Evolutionary conservation across 1,140 invertebrate genomes (phyloP).

Genomic region (Drosophila auraria): DNA sequence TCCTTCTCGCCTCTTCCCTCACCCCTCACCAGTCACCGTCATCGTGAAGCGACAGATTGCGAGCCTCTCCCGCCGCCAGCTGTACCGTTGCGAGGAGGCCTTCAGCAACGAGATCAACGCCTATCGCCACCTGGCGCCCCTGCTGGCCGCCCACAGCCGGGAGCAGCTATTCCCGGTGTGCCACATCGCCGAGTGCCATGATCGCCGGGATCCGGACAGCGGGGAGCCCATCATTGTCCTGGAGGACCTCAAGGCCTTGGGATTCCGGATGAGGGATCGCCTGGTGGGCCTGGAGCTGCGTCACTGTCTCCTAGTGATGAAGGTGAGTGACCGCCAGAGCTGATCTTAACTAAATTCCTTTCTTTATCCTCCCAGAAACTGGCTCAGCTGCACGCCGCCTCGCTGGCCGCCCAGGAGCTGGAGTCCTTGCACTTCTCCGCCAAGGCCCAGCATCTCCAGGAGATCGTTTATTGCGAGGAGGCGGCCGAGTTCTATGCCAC

Average conservation of each 20-base stretch:
- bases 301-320: slow-evolving; percentile 78
- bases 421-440: slow-evolving; percentile 48
- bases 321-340: slow-evolving; percentile 44
- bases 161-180: slow-evolving; percentile 76
- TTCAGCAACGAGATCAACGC: slow-evolving; percentile 81
- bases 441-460: slow-evolving; percentile 54
- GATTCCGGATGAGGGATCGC: slow-evolving; percentile 75
- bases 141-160: slow-evolving; percentile 61
- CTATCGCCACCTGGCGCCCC: slow-evolving; percentile 73
- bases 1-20: background rate
- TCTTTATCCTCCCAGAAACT: slow-evolving; percentile 67
- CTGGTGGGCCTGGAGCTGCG: slow-evolving; percentile 67
- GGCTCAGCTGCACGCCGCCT: slow-evolving; percentile 77
- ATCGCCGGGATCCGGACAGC: slow-evolving; percentile 43
- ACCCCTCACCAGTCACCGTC: slow-evolving; percentile 52
- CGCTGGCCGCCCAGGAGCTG: slow-evolving; percentile 67
- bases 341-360: background rate
- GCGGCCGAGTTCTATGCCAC: slow-evolving; percentile 75
- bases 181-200: slow-evolving; percentile 68
- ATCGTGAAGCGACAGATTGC: slow-evolving; percentile 83
- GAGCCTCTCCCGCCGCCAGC: slow-evolving; percentile 73
- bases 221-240: slow-evolving; percentile 74
- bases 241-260: slow-evolving; percentile 73
- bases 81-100: slow-evolving; percentile 81
- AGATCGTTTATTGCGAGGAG: slow-evolving; percentile 79